phyloP scores from a whole-genome alignment of 2,113 vertebrate genomes.

The Phycodurus eques region DNA sequence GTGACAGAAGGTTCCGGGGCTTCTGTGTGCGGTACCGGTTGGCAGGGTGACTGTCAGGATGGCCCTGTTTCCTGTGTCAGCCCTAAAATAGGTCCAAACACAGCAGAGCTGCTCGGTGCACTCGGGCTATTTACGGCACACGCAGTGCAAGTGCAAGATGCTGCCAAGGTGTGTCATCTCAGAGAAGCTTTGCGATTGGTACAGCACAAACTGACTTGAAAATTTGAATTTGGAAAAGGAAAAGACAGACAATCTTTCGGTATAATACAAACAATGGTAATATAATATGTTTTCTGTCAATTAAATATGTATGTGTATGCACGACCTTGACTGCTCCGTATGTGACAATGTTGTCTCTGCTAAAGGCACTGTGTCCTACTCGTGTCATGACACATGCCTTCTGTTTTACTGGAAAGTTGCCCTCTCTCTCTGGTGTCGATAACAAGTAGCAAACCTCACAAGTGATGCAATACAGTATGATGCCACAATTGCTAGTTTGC shows the following conservation, averaged over 20 bases:
- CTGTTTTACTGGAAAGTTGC: constrained; percentile 48
- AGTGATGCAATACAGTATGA: constrained; percentile 34
- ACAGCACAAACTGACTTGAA: constrained; percentile 24
- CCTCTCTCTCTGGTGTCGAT: constrained; percentile 50
- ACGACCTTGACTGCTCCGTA: constrained; percentile 62
- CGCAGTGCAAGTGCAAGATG: constrained; percentile 62
- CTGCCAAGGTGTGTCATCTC: constrained; percentile 63
- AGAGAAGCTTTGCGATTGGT: constrained; percentile 34
- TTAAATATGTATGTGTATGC: background rate
- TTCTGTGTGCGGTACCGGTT: constrained; percentile 69
- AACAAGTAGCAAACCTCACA: constrained; percentile 40
- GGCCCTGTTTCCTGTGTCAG: constrained; percentile 78
- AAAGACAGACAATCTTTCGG: too few relatives aligned
- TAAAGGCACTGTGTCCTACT: constrained; percentile 56
- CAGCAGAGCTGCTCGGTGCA: constrained; percentile 75
- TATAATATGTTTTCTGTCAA: background rate
- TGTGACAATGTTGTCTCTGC: constrained; percentile 33
- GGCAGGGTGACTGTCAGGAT: constrained; percentile 71
- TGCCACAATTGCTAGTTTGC: constrained; percentile 16
- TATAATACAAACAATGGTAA: background rate
- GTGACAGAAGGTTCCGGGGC: constrained; percentile 67
- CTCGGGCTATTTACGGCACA: constrained; percentile 76
- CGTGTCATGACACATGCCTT: constrained; percentile 65
- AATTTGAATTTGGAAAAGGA: constrained; percentile 28
- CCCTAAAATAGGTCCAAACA: constrained; percentile 78